Evolutionary conservation across 2,797 vertebrate genomes (phyloP).

Genomic region (Prionace glauca): DNA sequence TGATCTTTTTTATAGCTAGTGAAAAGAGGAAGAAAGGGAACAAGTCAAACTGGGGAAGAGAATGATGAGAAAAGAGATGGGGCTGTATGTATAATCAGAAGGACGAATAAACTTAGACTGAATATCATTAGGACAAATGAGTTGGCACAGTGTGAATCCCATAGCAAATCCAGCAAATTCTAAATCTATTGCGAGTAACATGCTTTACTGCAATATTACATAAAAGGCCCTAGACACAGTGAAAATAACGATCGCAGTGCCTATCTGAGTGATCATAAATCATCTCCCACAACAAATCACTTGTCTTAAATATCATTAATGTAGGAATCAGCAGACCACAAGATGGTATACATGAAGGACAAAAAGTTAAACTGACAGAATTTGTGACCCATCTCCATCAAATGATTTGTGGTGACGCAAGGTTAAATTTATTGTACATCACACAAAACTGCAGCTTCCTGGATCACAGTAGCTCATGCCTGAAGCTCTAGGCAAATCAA

Average conservation of each 20-base stretch:
- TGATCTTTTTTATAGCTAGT: not conserved
- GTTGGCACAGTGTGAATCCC: not conserved
- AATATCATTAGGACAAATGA: slow-evolving; percentile 30
- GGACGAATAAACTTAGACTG: slow-evolving; percentile 9
- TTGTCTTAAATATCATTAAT: slow-evolving; percentile 26
- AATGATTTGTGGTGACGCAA: slow-evolving; percentile 19
- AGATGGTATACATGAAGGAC: slow-evolving; percentile 11
- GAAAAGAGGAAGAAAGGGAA: no score
- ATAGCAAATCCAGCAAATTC: slow-evolving; percentile 12
- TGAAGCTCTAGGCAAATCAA: slow-evolving; percentile 12
- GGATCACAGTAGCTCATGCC: not conserved
- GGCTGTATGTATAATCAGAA: no score
- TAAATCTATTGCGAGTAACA: not conserved
- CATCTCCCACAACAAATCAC: slow-evolving; percentile 27
- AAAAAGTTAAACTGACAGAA: slow-evolving; percentile 32
- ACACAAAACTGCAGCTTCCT: not conserved
- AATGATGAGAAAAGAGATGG: not conserved
- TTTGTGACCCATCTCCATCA: slow-evolving; percentile 13
- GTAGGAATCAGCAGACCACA: slow-evolving; percentile 15
- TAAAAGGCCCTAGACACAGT: not conserved
- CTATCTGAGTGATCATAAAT: slow-evolving; percentile 23
- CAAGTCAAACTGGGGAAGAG: not conserved
- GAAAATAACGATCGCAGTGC: not conserved
- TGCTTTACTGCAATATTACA: slow-evolving; percentile 2
- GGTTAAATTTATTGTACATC: not conserved